Evolutionary conservation across 2,797 vertebrate species (phyloP).

Genomic region (Galagoides demidoff): DNA sequence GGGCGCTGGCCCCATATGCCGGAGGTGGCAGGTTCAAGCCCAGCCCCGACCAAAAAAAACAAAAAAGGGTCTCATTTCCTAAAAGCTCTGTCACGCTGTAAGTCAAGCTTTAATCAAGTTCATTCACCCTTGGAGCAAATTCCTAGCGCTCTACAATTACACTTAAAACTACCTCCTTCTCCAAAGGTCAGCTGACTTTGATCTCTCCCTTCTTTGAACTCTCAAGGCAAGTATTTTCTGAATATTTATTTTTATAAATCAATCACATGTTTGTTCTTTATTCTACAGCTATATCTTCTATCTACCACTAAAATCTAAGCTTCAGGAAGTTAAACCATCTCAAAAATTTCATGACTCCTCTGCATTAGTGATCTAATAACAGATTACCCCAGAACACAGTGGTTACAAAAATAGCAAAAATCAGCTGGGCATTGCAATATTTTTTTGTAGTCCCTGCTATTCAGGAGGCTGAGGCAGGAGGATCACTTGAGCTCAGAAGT

Average conservation of each 20-base stretch:
- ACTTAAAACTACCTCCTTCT: background rate
- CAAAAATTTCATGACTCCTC: too few species aligned
- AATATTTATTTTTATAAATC: background rate
- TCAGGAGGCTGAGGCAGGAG: too few species aligned
- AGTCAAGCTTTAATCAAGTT: fast-evolving
- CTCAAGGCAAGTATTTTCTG: background rate
- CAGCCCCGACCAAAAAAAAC: too few species aligned
- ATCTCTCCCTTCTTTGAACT: background rate
- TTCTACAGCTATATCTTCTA: background rate
- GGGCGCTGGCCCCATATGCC: too few species aligned
- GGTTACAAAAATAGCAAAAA: background rate
- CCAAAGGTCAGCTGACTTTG: background rate
- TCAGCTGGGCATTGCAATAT: too few species aligned
- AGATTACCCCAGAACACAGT: background rate
- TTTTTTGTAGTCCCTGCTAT: too few species aligned
- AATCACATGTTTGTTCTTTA: background rate
- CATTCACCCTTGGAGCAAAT: background rate
- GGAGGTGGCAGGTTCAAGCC: too few species aligned
- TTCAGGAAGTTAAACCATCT: background rate
- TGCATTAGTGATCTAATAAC: fast-evolving
- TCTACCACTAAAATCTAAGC: background rate
- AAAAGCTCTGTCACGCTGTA: fast-evolving
- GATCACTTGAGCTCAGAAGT: too few species aligned
- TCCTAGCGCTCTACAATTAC: background rate
- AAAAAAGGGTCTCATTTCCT: background rate